phyloP scores from a whole-genome alignment of 2,113 vertebrate species.

The Chitala chitala region DNA sequence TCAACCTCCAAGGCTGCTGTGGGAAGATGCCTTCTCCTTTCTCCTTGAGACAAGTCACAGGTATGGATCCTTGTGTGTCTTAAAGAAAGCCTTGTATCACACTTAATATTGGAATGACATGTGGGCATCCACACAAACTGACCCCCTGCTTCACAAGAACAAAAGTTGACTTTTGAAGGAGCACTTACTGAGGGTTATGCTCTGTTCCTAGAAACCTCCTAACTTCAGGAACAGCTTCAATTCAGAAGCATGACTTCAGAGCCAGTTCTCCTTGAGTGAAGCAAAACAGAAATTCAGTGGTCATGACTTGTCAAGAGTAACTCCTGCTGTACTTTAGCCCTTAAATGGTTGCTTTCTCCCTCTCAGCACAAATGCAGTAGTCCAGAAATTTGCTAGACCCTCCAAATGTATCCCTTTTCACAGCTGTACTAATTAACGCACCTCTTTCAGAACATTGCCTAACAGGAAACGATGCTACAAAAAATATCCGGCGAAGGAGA shows the following conservation, averaged over 20 bases:
- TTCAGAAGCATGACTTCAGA: neutral
- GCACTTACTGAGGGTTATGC: neutral
- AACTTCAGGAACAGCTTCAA: neutral
- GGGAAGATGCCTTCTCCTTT: slow-evolving; percentile 44
- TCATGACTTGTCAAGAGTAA: too few relatives aligned
- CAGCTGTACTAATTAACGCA: slow-evolving; percentile 50
- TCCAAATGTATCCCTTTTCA: neutral
- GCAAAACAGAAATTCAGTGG: neutral
- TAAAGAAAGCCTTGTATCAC: slow-evolving; percentile 30
- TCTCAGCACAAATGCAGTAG: neutral
- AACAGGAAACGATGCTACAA: slow-evolving; percentile 52
- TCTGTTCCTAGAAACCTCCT: neutral
- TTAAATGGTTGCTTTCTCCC: neutral
- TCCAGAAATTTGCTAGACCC: neutral
- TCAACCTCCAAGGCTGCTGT: neutral
- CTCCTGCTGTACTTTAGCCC: neutral
- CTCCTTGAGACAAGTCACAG: slow-evolving; percentile 51
- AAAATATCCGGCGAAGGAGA: slow-evolving; percentile 26
- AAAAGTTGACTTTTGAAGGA: too few relatives aligned
- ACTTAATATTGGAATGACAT: slow-evolving; percentile 43
- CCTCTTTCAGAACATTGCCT: slow-evolving; percentile 48
- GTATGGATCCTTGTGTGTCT: slow-evolving; percentile 36
- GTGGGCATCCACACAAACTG: slow-evolving; percentile 36
- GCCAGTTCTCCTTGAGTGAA: neutral
- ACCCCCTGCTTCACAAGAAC: slow-evolving; percentile 18